Conservation (phyloP, 2,888 invertebrate genomes). For the Oxyscelio sp. region DNA sequence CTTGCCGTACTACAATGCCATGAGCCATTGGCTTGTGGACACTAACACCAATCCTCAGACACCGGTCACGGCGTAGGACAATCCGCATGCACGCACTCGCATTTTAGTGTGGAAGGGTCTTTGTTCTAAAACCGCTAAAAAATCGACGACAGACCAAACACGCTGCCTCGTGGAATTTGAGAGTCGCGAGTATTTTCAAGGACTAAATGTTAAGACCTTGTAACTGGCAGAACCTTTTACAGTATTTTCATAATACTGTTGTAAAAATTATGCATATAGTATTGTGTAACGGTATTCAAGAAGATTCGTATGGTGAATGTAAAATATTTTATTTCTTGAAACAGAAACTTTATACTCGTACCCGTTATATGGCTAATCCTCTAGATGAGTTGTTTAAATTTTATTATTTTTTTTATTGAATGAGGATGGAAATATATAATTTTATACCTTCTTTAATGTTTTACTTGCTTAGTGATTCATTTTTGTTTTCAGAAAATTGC, state of each 20-base stretch:
- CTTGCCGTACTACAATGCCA: too few relatives aligned
- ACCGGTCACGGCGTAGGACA: conserved; percentile 47
- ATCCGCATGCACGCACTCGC: conserved; percentile 56
- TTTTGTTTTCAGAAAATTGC: too few relatives aligned
- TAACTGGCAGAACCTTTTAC: not conserved
- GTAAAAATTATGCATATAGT: not conserved
- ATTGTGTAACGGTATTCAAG: not conserved
- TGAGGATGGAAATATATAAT: too few relatives aligned
- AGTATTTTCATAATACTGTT: conserved; percentile 3
- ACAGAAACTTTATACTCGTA: too few relatives aligned
- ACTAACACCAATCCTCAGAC: conserved; percentile 55
- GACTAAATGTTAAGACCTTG: conserved; percentile 44
- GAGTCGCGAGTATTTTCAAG: conserved; percentile 82
- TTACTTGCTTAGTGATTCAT: too few relatives aligned
- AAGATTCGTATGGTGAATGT: too few relatives aligned
- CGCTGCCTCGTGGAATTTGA: conserved; percentile 83
- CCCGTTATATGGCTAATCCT: too few relatives aligned
- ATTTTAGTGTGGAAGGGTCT: conserved; percentile 74
- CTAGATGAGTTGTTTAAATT: not conserved
- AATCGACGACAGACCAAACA: conserved; percentile 82
- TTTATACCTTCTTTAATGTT: too few relatives aligned
- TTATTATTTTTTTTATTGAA: too few relatives aligned
- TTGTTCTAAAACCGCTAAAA: conserved; percentile 84
- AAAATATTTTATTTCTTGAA: too few relatives aligned
- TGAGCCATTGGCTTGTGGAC: too few relatives aligned